Percentiles rank a stretch among this genome's conserved stretches.
Conservation (phyloP, 2,113 vertebrate species). For the Spizaetus ornatus region DNA sequence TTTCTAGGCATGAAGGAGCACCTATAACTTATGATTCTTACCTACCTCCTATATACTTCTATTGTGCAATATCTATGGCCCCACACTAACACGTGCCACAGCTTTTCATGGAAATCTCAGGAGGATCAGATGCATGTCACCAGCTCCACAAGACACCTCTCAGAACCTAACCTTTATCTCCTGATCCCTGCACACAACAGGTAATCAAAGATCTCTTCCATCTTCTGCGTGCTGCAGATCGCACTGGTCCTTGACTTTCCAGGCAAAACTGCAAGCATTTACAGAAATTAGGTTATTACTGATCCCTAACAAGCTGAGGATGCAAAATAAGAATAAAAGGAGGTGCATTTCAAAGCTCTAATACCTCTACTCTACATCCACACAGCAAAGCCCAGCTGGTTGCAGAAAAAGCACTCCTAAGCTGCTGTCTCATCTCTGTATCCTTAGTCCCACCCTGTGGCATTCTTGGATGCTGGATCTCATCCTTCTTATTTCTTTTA, state of each 20-base stretch:
- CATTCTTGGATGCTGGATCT: not conserved
- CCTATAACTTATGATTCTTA: not conserved
- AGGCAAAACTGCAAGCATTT: not conserved
- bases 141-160: not conserved
- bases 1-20: not conserved
- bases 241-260: not conserved
- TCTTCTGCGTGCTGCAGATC: not conserved
- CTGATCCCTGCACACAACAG: not conserved
- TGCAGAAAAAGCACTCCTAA: not conserved
- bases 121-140: not conserved
- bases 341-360: not conserved
- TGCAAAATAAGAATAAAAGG: not conserved
- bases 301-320: not conserved
- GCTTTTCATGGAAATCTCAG: not conserved
- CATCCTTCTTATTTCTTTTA: not conserved
- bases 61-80: not conserved
- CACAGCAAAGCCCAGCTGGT: not conserved
- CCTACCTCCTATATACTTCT: not conserved
- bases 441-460: not conserved
- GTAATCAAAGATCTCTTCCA: not conserved
- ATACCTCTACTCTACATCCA: not conserved
- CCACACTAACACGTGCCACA: rapidly evolving
- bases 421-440: not conserved
- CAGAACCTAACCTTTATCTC: not conserved
- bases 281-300: not conserved